Evolutionary conservation across 2,797 vertebrate species (phyloP).

Genomic region (Sebastes baramenuke): DNA sequence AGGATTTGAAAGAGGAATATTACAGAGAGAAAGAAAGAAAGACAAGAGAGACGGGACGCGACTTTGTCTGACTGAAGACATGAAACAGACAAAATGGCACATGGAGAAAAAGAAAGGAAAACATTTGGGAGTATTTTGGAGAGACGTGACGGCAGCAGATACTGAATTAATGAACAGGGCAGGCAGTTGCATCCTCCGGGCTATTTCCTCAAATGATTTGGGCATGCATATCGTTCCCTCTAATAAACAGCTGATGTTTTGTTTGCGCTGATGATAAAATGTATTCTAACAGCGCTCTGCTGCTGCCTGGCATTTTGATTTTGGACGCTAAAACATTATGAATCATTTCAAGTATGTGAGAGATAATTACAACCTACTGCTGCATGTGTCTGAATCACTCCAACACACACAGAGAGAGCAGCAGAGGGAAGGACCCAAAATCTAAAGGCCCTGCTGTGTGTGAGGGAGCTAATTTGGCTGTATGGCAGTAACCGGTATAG

Average conservation of each 20-base stretch:
- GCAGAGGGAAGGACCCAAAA: neutral
- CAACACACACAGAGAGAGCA: conserved; percentile 1
- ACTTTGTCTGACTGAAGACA: conserved; percentile 37
- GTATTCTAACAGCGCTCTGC: conserved; percentile 35
- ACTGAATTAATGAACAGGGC: conserved; percentile 73
- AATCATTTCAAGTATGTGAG: conserved; percentile 47
- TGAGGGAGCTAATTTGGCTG: conserved; percentile 20
- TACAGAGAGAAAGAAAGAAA: conserved; percentile 66
- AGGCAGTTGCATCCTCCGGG: conserved; percentile 61
- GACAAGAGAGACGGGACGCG: conserved; percentile 20
- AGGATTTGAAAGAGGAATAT: conserved; percentile 81
- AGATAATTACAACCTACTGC: conserved; percentile 51
- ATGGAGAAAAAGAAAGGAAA: conserved; percentile 44
- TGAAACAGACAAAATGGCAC: conserved; percentile 50
- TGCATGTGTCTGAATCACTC: conserved; percentile 19
- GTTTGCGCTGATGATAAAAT: conserved; percentile 61
- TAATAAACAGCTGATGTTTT: conserved; percentile 73
- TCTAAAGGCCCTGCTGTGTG: conserved; percentile 13
- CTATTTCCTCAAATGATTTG: conserved; percentile 65
- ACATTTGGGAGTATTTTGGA: conserved; percentile 49
- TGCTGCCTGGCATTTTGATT: conserved; percentile 57
- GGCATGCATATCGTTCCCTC: conserved; percentile 52
- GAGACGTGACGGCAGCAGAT: conserved; percentile 42
- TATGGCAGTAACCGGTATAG: conserved; percentile 24
- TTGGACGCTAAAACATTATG: conserved; percentile 45